Base-by-base conservation (phyloP, 2,797 vertebrate species). In the Lindbergichthys nudifrons region DNA sequence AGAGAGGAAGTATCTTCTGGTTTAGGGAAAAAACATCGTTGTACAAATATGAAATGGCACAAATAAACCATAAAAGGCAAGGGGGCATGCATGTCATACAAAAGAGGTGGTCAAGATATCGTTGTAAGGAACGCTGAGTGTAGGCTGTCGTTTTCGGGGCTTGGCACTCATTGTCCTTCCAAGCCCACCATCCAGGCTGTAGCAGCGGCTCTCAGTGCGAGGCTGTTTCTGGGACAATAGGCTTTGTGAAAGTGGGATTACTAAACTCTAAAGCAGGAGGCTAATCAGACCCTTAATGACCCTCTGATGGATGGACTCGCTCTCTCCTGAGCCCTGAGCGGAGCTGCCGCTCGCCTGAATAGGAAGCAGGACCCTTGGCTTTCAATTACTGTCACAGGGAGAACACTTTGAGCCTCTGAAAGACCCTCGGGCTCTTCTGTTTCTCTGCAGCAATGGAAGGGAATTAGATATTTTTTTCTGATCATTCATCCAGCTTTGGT, bases 271-370 rank as follows among this genome's bases (percentile, higher is more conserved):
- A 77, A 83, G 81, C 84, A 65, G 75, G 59, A 73, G 64, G 43
- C 70, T 82, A 84, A 79, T 81, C 81, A 61, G 75, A 64, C 60
- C 66, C 4, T 26, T 86, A 85, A 87, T 81, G 80, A 86, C 51
- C 80, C 72, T 62, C 52, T 88, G 81, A 87, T 86, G 80, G 87
- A 88, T 82, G 82, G 69, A 74, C 75, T 70, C 41, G 65, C 74
- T 70, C 43, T 66, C 47, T 7, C 26, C 57, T 23, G 72, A 76
- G 75, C 65, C 41, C 15, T 21, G 50, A 61, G 75, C 62, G 16
- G 43, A 58, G 70, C 66, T 14, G 70, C 43, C 59, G 70, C 68
- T 57, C 21, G 2, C 68, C 65, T 71, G 78, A 79, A 83, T 67
- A 45, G 61, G 66, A 82, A 80, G 73, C 70, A 76, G 76, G 74